phyloP scores from a whole-genome alignment of 2,797 vertebrate species.

The Poeciliopsis gracilis region DNA sequence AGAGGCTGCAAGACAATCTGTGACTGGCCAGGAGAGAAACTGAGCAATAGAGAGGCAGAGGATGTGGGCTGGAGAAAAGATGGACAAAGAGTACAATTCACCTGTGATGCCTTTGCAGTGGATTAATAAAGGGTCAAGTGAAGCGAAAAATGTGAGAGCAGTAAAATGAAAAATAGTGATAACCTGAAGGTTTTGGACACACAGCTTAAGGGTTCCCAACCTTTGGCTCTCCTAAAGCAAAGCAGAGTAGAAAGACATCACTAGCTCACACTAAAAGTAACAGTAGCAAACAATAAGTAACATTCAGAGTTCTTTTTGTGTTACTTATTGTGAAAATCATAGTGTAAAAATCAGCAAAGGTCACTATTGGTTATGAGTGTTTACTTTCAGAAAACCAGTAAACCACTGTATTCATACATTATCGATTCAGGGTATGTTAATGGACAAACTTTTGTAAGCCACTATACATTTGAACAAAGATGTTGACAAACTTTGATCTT shows the following conservation, averaged over 20 bases:
- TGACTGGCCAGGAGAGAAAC: conserved; percentile 75
- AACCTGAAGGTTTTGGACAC: conserved; percentile 22
- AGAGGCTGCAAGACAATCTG: conserved; percentile 98
- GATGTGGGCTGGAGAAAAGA: conserved; percentile 45
- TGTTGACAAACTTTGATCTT: conserved; percentile 22
- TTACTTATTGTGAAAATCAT: conserved; percentile 61
- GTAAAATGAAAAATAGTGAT: conserved; percentile 19
- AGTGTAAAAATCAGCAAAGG: conserved; percentile 52
- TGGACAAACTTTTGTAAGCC: conserved; percentile 42
- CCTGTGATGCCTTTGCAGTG: conserved; percentile 86
- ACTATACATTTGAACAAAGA: conserved; percentile 46
- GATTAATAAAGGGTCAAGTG: conserved; percentile 67
- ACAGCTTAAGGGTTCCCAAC: conserved; percentile 23
- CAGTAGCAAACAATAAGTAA: conserved; percentile 63
- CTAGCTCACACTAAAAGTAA: conserved; percentile 60
- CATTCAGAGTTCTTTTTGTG: conserved; percentile 47
- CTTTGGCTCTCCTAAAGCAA: conserved; percentile 25
- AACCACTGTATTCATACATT: conserved; percentile 47
- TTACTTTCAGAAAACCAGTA: conserved; percentile 54
- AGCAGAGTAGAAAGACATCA: conserved; percentile 39
- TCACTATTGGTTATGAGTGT: conserved; percentile 48
- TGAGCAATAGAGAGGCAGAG: conserved; percentile 42
- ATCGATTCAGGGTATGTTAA: conserved; percentile 65
- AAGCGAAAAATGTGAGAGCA: conserved; percentile 44
- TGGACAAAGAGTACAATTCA: conserved; percentile 78